phyloP scores from a whole-genome alignment of 2,797 vertebrate species.

The Urosaurus nigricauda region DNA sequence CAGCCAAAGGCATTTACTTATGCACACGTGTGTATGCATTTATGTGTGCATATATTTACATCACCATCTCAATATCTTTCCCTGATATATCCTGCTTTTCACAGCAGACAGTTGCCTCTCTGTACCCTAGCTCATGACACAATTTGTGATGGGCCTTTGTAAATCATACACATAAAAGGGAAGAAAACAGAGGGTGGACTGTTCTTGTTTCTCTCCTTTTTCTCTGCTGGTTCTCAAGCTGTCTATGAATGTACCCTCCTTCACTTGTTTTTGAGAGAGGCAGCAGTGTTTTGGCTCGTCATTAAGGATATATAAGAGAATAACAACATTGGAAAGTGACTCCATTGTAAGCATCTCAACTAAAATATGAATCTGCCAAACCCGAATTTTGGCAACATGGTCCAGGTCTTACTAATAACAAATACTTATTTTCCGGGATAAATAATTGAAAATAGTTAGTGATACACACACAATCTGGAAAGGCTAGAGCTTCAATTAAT shows the following conservation, averaged over 20 bases:
- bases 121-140: constrained; percentile 28
- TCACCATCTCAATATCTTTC: neutral
- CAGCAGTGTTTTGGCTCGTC: constrained; percentile 27
- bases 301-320: constrained; percentile 9
- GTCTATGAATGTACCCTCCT: constrained; percentile 15
- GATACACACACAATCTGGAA: too few relatives aligned
- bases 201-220: constrained; percentile 28
- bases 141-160: constrained; percentile 37
- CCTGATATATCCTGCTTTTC: constrained; percentile 9
- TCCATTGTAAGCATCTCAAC: neutral
- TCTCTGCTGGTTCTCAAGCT: constrained; percentile 2
- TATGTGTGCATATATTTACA: neutral
- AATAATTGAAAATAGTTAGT: neutral
- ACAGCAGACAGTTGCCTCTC: constrained; percentile 27
- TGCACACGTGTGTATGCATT: neutral
- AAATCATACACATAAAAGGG: constrained; percentile 32
- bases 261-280: neutral
- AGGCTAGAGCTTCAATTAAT: neutral
- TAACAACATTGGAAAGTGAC: neutral
- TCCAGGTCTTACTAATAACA: neutral
- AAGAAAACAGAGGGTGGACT: constrained; percentile 38
- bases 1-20: constrained; percentile 12
- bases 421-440: neutral
- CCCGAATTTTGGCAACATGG: neutral
- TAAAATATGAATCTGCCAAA: neutral